Percentiles rank a stretch among this genome's conserved stretches.
phyloP scores from a whole-genome alignment of 2,113 vertebrate genomes.

The Perca fluviatilis region DNA sequence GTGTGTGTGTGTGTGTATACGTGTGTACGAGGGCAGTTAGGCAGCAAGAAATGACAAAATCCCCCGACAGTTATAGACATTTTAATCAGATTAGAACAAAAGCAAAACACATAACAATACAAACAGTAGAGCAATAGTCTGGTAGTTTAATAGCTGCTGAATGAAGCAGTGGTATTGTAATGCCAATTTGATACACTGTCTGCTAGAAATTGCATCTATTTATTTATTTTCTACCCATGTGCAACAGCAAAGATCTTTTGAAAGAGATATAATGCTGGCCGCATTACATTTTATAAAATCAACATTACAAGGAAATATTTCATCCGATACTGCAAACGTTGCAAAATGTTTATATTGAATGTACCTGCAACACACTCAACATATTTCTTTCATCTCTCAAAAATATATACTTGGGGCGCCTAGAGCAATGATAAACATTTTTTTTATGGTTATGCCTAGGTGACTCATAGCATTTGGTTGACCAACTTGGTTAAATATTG shows the following conservation, averaged over 20 bases:
- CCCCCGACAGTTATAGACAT: neutral
- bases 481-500: too few relatives aligned
- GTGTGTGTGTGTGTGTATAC: too few relatives aligned
- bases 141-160: neutral
- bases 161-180: neutral
- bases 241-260: neutral
- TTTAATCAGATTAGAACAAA: constrained; percentile 12
- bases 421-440: neutral
- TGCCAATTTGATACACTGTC: neutral
- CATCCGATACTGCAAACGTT: neutral
- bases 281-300: neutral
- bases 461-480: neutral
- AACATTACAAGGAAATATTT: neutral
- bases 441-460: neutral
- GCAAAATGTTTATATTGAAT: neutral
- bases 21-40: neutral
- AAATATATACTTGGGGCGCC: neutral
- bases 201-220: neutral
- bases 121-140: neutral
- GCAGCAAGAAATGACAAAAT: constrained; percentile 7
- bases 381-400: neutral
- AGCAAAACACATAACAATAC: neutral
- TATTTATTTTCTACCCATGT: neutral
- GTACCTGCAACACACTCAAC: neutral
- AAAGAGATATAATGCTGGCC: neutral